phyloP scores from a whole-genome alignment of 2,888 invertebrate genomes.

The Pachycephus smyrnensis region DNA sequence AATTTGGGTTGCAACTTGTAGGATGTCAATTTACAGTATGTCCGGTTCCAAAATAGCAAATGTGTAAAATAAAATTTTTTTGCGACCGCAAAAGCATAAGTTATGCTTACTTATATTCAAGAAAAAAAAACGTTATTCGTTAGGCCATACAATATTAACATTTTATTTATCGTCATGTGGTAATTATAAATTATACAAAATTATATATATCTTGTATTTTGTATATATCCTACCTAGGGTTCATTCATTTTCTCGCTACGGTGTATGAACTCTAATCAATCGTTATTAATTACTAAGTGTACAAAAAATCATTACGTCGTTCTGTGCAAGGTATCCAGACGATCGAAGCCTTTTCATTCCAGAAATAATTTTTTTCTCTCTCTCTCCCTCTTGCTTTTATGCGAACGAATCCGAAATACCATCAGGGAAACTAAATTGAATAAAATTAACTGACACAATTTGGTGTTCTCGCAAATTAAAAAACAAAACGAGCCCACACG shows the following conservation, averaged over 20 bases:
- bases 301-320: constrained; percentile 26
- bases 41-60: no score
- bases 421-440: constrained; percentile 26
- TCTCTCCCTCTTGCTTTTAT: constrained; percentile 4
- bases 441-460: no score
- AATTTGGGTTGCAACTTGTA: no score
- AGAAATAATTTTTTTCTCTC: constrained; percentile 7
- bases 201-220: constrained; percentile 52
- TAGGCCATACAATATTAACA: constrained; percentile 57
- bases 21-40: no score
- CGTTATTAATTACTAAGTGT: constrained; percentile 32
- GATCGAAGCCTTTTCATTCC: constrained; percentile 22
- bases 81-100: no score
- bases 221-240: constrained; percentile 50
- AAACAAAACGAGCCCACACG: constrained; percentile 13
- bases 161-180: constrained; percentile 53
- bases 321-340: constrained; percentile 34
- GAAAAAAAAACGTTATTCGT: constrained; percentile 2
- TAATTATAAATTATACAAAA: constrained; percentile 62
- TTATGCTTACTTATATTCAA: no score
- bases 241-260: constrained; percentile 29
- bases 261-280: constrained; percentile 35
- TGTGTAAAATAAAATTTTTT: no score
- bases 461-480: no score
- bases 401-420: constrained; percentile 36